Conservation (phyloP, 1,140 invertebrate genomes). For the Conus betulinus region DNA sequence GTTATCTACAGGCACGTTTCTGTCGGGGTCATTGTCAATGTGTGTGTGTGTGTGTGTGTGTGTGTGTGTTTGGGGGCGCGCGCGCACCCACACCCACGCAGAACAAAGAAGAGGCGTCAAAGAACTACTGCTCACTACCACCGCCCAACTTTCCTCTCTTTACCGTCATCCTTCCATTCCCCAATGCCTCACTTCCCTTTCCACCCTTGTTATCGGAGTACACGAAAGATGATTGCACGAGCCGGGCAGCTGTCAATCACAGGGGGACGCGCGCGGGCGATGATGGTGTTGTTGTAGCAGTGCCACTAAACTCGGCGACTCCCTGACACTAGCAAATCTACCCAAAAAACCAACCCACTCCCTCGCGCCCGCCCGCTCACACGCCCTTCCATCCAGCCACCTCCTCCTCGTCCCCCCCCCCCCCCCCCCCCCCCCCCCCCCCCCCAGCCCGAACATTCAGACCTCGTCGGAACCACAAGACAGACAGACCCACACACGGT, state of each 20-base stretch:
- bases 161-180: not conserved
- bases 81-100: not conserved
- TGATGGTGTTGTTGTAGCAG: not conserved
- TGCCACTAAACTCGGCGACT: conserved; percentile 1
- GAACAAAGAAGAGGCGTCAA: too few relatives aligned
- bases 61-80: not conserved
- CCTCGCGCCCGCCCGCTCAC: not conserved
- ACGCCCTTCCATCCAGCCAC: not conserved
- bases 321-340: conserved; percentile 5
- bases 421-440: not conserved
- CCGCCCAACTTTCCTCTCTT: not conserved
- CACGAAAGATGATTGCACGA: not conserved
- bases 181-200: not conserved
- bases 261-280: not conserved
- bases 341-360: not conserved
- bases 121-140: too few relatives aligned
- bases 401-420: not conserved
- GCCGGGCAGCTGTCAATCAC: not conserved
- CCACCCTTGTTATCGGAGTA: not conserved
- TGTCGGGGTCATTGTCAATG: not conserved
- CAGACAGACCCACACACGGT: too few relatives aligned
- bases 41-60: not conserved
- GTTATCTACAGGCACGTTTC: not conserved
- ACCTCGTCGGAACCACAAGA: not conserved
- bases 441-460: not conserved